These are phyloP conservation scores for Lacerta bilineata DNA, from an alignment of 2,797 vertebrate genomes.

Conservation along the genomic window DNA sequence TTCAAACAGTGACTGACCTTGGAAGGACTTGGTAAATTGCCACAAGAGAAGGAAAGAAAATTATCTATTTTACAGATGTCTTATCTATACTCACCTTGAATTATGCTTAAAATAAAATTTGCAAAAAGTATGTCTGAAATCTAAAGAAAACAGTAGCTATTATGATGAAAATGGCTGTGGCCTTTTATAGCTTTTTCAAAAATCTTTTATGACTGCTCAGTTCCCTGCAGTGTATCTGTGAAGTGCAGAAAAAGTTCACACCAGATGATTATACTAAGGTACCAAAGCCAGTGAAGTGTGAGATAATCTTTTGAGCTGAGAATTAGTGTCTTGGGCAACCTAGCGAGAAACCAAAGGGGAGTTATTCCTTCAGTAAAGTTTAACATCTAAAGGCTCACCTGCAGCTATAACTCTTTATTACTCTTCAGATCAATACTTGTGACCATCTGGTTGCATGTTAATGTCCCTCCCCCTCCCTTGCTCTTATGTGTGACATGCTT, in stretches of 20 bases:
- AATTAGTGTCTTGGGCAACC: constrained; percentile 77
- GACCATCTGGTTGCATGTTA: constrained; percentile 61
- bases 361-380: constrained; percentile 73
- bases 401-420: constrained; percentile 67
- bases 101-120: constrained; percentile 71
- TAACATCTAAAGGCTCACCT: constrained; percentile 67
- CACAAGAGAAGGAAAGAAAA: constrained; percentile 38
- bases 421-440: constrained; percentile 60
- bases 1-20: constrained; percentile 27
- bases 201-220: constrained; percentile 65
- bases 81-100: constrained; percentile 60
- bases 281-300: constrained; percentile 74
- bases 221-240: constrained; percentile 72
- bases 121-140: constrained; percentile 62
- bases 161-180: constrained; percentile 63
- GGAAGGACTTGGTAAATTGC: constrained; percentile 39
- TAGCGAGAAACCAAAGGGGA: constrained; percentile 72
- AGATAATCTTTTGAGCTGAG: constrained; percentile 78
- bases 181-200: constrained; percentile 64
- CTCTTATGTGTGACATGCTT: constrained; percentile 34
- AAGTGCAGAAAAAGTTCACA: constrained; percentile 78
- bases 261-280: constrained; percentile 75
- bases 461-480: constrained; percentile 26
- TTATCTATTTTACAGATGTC: constrained; percentile 34
- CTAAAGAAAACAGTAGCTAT: constrained; percentile 72